Base-by-base conservation (phyloP, 1,140 invertebrate genomes). In the Drosophila punjabiensis region DNA sequence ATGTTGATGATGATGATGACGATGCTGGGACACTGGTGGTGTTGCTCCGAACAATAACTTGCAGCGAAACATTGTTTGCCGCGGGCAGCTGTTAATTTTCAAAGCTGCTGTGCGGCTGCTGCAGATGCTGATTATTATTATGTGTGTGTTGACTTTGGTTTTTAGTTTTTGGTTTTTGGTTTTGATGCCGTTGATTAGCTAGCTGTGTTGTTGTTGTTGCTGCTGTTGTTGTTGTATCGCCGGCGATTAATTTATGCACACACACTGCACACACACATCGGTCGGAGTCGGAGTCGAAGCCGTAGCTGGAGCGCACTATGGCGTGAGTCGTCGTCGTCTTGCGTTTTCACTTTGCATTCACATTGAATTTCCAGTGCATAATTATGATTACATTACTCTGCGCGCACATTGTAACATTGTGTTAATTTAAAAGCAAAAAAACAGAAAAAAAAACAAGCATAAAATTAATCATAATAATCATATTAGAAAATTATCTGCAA, bases 301-400 rank as follows among this genome's bases (percentile, higher is more conserved):
- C 7, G 45, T 13, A 14, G 45, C n/a, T 18, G 32, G n/a, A 55
- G 30, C 52, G 6, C 30, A 7, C 9, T 68, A 64, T 76, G 61
- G 71, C 77, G 64, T 85, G 77, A 65, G 69, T 30, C 50, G 45
- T 47, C 47, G 53, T 62, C 32, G 53, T 56, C 35, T 66, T 63
- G 66, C 66, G 81, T 86, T 86, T 86, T 86, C 83, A 86, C 79
- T 86, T 79, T 82, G 82, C 82, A 86, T 87, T 87, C 83, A 82
- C 83, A 87, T 74, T 76, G 79, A 82, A 86, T 86, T 87, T 63
- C 59, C 79, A 76, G 66, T 48, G 82, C 66, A 79, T 85, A 86
- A 76, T 86, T 67, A 85, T 65, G 65, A 81, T 73, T 55, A 65
- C 56, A 79, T 79, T 79, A 81, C 66, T 41, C 68, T 58, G 73